A percentile compares a stretch with the other conserved stretches of the same genome.
Evolutionary conservation across 2,797 vertebrate genomes (phyloP).

Genomic region (Liasis olivaceus): DNA sequence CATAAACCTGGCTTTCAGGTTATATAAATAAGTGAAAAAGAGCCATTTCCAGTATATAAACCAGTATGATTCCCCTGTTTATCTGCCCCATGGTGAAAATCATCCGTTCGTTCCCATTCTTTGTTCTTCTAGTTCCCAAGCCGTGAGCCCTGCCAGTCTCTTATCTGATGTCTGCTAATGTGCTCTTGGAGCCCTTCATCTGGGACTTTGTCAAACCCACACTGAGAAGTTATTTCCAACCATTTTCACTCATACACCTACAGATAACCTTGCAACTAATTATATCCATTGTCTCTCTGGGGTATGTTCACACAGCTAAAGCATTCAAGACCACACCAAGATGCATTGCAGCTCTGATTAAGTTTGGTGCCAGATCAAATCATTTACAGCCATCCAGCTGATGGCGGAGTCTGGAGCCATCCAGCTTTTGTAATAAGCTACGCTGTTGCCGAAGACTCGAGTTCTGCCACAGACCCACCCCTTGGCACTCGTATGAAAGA

Average conservation of each 20-base stretch:
- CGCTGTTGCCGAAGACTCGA: accelerated
- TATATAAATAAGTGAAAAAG: background rate
- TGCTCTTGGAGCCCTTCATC: background rate
- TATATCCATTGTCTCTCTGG: background rate
- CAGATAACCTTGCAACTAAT: background rate
- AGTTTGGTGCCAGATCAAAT: background rate
- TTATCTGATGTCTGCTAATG: background rate
- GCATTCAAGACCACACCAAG: background rate
- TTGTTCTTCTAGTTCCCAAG: slow-evolving; percentile 7
- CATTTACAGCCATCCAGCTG: background rate
- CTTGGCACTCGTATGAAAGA: background rate
- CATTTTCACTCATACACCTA: background rate
- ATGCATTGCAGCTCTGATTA: background rate
- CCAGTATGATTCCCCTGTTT: background rate
- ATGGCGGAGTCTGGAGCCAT: background rate
- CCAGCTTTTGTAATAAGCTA: background rate
- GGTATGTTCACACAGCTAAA: background rate
- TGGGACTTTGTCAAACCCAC: background rate
- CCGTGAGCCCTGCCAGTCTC: background rate
- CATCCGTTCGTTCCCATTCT: background rate
- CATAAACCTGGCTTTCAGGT: background rate
- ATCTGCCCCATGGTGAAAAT: background rate
- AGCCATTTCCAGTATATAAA: background rate
- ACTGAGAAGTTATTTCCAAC: background rate
- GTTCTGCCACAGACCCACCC: accelerated